Evolutionary conservation across 2,113 vertebrate genomes (phyloP).

Genomic region (Elachura formosa): DNA sequence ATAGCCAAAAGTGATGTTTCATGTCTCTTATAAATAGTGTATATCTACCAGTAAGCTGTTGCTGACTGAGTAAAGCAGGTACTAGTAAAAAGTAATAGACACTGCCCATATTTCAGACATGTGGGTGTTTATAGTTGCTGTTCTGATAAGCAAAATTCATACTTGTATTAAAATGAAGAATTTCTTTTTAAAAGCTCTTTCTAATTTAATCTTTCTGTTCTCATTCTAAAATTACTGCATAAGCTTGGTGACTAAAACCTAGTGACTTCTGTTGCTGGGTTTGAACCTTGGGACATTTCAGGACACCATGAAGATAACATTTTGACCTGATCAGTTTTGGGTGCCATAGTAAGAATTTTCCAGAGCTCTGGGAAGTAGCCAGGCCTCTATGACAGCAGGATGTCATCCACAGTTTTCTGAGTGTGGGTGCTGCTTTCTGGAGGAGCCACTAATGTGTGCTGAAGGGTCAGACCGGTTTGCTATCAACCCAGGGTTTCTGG

Average conservation of each 20-base stretch:
- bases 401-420: background rate
- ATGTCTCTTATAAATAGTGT: constrained; percentile 1
- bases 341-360: background rate
- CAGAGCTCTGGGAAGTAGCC: background rate
- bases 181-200: constrained; percentile 6
- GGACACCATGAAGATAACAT: background rate
- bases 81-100: constrained; percentile 27
- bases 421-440: background rate
- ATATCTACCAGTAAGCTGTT: constrained; percentile 1
- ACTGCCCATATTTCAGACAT: background rate
- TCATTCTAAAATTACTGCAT: background rate
- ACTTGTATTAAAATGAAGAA: constrained; percentile 4
- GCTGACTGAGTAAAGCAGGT: constrained; percentile 17
- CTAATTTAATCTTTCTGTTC: background rate
- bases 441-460: background rate
- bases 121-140: constrained; percentile 36
- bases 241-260: constrained; percentile 1
- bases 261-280: background rate
- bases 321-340: background rate
- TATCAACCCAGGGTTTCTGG: background rate
- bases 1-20: constrained; percentile 43
- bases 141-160: constrained; percentile 32
- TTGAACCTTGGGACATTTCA: constrained; percentile 16
- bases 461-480: background rate
- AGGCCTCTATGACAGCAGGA: background rate